Evolutionary conservation across 2,113 vertebrate genomes (phyloP), one percentile per base, ranked within the genome.

Genomic region (Gobio gobio): DNA sequence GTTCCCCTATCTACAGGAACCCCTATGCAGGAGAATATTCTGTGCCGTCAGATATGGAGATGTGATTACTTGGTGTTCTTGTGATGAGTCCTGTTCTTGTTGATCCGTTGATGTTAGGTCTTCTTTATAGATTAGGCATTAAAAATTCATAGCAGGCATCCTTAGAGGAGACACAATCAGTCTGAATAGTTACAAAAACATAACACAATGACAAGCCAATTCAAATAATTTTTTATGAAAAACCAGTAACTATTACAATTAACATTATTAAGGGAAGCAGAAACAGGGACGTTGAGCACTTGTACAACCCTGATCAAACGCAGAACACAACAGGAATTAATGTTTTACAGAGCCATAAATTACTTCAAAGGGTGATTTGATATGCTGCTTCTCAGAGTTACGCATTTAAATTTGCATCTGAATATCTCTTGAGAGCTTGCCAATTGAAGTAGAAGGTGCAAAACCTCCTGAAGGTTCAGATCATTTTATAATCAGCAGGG

Each of bases 311-410:
- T 78, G 26, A 29, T 78, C 59, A 64, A 83, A 73, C 16, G 40
- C 54, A 51, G 33, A 56, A 56, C 77, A 58, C 78, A 80, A 79
- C 47, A 61, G 73, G 51, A 72, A 86, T 84, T 43, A 64, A 74
- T 78, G 43, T 76, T 74, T 45, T 40, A 47, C 72, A 43, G 43
- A 64, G 56, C 36, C 24, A 24, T 59, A 78, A 82, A 86, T 84
- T 26, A 85, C 78, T 78, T 61, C 86, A 85, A 86, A 86, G 78
- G 14, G 78, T 64, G 58, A 86, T 86, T 82, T 76, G 74, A 85
- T 78, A 84, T 54, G 73, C 59, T 47, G 59, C 77, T 86, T 61
- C 74, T 26, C 70, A 24, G 10, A 54, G 59, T 45, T 81, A 49
- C 29, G 56, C 54, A 59, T 86, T 72, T 24, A 83, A 24, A 88